These are phyloP conservation scores for Dolichallabes microphthalmus DNA, from an alignment of 2,113 vertebrate genomes.

Conservation along the genomic window DNA sequence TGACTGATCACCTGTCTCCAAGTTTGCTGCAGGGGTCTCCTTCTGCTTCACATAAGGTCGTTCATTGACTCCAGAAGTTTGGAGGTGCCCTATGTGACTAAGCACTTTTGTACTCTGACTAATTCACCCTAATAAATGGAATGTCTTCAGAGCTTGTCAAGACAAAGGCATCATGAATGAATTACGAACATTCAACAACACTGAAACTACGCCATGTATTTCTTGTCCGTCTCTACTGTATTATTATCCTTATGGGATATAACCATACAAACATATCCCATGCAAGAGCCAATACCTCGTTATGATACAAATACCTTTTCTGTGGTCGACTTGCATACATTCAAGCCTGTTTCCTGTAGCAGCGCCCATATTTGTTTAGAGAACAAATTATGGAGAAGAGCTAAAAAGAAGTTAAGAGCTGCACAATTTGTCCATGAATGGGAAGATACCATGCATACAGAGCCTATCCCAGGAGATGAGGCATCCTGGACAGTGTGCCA, in stretches of 20 bases:
- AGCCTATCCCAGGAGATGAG: no score
- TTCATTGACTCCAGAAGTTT: conserved; percentile 69
- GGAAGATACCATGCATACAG: not conserved
- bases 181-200: conserved; percentile 40
- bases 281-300: not conserved
- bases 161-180: conserved; percentile 49
- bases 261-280: conserved; percentile 15
- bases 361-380: conserved; percentile 52
- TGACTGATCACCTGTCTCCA: conserved; percentile 71
- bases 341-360: conserved; percentile 41
- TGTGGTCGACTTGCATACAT: conserved; percentile 24
- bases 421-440: conserved; percentile 12
- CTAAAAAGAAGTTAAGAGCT: conserved; percentile 27
- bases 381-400: conserved; percentile 29
- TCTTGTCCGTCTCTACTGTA: conserved; percentile 10
- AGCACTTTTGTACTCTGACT: conserved; percentile 65
- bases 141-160: conserved; percentile 47
- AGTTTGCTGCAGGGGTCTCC: conserved; percentile 65
- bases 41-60: conserved; percentile 68
- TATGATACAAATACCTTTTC: conserved; percentile 7
- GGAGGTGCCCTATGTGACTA: conserved; percentile 65
- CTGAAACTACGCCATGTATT: conserved; percentile 21
- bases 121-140: conserved; percentile 54
- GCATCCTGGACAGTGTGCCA: no score
- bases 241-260: conserved; percentile 24